A percentile compares a stretch with the other conserved stretches of the same genome.
These are phyloP conservation scores for Ferrisia virgata DNA, from an alignment of 2,888 invertebrate genomes.

Conservation along the genomic window DNA sequence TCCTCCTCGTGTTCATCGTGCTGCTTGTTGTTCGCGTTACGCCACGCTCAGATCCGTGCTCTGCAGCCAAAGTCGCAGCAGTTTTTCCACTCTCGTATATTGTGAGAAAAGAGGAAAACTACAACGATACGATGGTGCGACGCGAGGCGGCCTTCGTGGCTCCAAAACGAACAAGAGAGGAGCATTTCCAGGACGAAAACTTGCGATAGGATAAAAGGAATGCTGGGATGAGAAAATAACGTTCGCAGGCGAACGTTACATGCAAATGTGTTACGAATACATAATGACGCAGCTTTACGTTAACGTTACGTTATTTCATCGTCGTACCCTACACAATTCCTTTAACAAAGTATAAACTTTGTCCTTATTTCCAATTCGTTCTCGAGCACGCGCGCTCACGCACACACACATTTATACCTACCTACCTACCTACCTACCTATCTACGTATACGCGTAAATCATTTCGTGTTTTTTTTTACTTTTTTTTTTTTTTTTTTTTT, in stretches of 20 bases:
- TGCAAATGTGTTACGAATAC: slow-evolving; percentile 41
- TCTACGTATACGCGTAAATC: too few relatives aligned
- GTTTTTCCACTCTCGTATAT: not conserved
- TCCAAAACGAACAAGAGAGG: not conserved
- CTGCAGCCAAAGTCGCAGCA: not conserved
- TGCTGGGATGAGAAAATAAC: slow-evolving; percentile 20
- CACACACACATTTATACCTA: not conserved
- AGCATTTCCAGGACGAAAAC: not conserved
- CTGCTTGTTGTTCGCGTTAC: not conserved
- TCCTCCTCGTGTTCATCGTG: too few relatives aligned
- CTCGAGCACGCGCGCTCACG: not conserved
- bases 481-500: too few relatives aligned
- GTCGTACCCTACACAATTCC: slow-evolving; percentile 10
- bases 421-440: too few relatives aligned
- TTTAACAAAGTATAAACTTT: slow-evolving; percentile 33
- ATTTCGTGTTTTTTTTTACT: too few relatives aligned
- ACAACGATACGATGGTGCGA: too few relatives aligned
- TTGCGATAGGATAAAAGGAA: slow-evolving; percentile 26
- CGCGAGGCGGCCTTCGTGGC: too few relatives aligned
- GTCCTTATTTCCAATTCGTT: slow-evolving; percentile 31
- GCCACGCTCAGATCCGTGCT: not conserved
- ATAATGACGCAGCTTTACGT: slow-evolving; percentile 35
- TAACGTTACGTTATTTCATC: slow-evolving; percentile 32
- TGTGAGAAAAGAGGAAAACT: too few relatives aligned
- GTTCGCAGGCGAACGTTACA: slow-evolving; percentile 21